Base-by-base conservation (phyloP, 2,888 invertebrate species). In the Caenorhabditis afra region DNA sequence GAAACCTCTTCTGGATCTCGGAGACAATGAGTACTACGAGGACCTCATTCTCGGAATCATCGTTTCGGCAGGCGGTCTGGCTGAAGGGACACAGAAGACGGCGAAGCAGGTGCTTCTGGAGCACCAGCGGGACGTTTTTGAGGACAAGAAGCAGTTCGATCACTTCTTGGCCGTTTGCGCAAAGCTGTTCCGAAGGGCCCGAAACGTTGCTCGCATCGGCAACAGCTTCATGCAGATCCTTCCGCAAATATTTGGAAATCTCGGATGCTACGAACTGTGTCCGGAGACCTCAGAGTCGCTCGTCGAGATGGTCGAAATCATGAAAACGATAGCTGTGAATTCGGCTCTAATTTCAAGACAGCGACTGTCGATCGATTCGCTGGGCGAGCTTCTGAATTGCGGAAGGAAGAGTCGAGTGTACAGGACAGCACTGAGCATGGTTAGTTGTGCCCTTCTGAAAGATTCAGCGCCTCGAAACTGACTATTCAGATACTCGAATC, bases 401-500 rank as follows among this genome's bases (percentile, higher is more conserved):
- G 78, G 50, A 5, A 67, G 67, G 41, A 67, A 73, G 45, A 73
- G 78, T 50, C 52, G 59, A 45, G 50, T 73, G 1, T 78, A 78
- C 37, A 23, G 52, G 41, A 73, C 49, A 2, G 71, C 78, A 0
- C 16, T 62, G 20, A 65, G 20, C 1, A 67, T 79, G 64, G 73
- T 73, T 12, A 23, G 68, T 61, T 29, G 29, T 5, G 29, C 29
- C 7, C 29, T 29, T 7, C 3, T 7, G 3, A 7, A 16, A 23
- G 5, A 45, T 18, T 29, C 12, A 57, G n/a, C n/a, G n/a, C n/a
- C n/a, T n/a, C n/a, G n/a, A n/a, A n/a, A n/a, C n/a, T 53, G 23
- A 1, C 44, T 45, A 14, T 86, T 67, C 67, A 87, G 87, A 70
- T 87, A 16, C 66, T 88, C 11, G 77, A 77, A 0, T 55, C 78